phyloP scores from a whole-genome alignment of 2,888 invertebrate species.

The Dryobotodes eremita region DNA sequence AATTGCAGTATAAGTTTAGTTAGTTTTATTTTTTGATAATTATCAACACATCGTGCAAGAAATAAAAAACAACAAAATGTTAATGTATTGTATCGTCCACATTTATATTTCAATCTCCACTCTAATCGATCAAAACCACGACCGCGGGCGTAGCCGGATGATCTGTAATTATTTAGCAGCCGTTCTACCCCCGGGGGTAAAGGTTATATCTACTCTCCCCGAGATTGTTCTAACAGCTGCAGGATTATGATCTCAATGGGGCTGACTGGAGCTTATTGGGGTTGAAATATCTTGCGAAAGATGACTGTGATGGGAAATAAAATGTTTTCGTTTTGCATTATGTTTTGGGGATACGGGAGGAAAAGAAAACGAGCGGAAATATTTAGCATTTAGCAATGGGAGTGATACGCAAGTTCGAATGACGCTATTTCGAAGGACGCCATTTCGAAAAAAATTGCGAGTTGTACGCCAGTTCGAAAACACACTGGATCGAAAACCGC shows the following conservation, averaged over 20 bases:
- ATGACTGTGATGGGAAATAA: conserved; percentile 8
- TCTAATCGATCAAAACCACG: conserved; percentile 56
- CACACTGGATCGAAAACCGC: too few relatives aligned
- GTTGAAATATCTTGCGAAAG: conserved; percentile 41
- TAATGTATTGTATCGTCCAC: neutral
- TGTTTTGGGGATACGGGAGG: neutral
- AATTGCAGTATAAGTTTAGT: too few relatives aligned
- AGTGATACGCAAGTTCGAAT: too few relatives aligned
- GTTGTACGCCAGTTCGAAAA: too few relatives aligned
- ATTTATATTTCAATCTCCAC: conserved; percentile 53
- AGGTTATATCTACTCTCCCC: conserved; percentile 2
- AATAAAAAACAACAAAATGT: neutral
- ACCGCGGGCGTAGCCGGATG: conserved; percentile 24
- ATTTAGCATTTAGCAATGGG: neutral
- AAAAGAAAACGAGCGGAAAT: neutral
- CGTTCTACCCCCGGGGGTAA: conserved; percentile 22
- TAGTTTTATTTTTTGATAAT: neutral
- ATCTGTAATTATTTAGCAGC: conserved; percentile 64
- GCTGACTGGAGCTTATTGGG: conserved; percentile 34
- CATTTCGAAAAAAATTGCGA: too few relatives aligned
- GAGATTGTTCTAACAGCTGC: conserved; percentile 53
- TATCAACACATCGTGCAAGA: neutral
- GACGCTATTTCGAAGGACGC: too few relatives aligned
- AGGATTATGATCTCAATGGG: conserved; percentile 58
- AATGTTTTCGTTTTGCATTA: conserved; percentile 6